These are phyloP conservation scores for Tuberolachnus salignus DNA, from an alignment of 2,888 invertebrate genomes.

Conservation along the genomic window DNA sequence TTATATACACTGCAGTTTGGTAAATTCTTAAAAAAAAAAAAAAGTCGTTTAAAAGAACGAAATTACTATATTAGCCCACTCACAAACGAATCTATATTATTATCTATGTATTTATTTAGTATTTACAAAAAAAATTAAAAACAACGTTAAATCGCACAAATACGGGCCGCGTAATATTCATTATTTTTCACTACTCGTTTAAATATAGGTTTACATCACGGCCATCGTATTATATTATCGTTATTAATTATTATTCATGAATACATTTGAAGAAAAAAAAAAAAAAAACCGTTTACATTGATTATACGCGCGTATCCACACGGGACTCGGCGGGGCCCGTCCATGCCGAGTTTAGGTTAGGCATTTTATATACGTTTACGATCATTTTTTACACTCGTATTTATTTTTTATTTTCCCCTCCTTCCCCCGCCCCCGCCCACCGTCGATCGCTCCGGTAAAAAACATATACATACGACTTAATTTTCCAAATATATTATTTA, in stretches of 20 bases:
- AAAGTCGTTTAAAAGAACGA: too few species aligned
- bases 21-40: too few species aligned
- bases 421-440: too few species aligned
- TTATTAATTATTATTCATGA: conserved; percentile 1
- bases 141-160: too few species aligned
- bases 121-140: too few species aligned
- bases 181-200: background rate
- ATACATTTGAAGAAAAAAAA: conserved; percentile 5
- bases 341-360: background rate
- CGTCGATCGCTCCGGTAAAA: too few species aligned
- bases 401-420: too few species aligned
- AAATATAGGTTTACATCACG: conserved; percentile 1
- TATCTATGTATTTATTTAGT: too few species aligned
- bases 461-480: background rate
- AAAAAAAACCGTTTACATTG: conserved; percentile 20
- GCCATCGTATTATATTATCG: background rate
- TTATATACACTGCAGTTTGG: too few species aligned
- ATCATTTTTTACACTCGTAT: conserved; percentile 15
- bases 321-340: too few species aligned
- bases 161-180: background rate
- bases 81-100: too few species aligned
- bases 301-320: background rate
- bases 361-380: background rate
- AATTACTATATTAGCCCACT: too few species aligned
- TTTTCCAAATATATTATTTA: background rate